Percentiles rank a stretch among this genome's conserved stretches.
Conservation (phyloP, 2,797 vertebrate genomes). For the Geotrypetes seraphini region DNA sequence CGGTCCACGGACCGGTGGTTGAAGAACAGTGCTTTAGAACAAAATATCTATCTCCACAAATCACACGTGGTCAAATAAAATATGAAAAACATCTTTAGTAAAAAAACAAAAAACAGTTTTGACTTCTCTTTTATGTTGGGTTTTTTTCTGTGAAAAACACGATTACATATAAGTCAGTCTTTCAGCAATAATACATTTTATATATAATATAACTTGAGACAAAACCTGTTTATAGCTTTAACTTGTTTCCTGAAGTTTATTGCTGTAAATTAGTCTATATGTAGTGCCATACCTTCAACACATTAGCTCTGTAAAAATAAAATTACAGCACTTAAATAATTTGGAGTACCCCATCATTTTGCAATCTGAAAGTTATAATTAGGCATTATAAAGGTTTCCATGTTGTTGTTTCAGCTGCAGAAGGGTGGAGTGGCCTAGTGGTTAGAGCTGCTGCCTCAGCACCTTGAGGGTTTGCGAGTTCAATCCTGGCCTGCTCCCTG, state of each 20-base stretch:
- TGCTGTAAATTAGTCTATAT: slow-evolving; percentile 32
- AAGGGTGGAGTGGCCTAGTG: too few species aligned
- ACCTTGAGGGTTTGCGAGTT: too few species aligned
- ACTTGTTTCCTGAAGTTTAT: slow-evolving; percentile 29
- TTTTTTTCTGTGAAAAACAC: slow-evolving; percentile 30
- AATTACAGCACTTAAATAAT: slow-evolving; percentile 32
- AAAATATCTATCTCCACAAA: too few species aligned
- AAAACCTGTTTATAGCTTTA: slow-evolving; percentile 33
- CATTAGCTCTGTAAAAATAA: slow-evolving; percentile 27
- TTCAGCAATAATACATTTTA: slow-evolving; percentile 27
- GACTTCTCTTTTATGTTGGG: slow-evolving; percentile 33
- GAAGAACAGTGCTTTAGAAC: too few species aligned
- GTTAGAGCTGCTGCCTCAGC: too few species aligned
- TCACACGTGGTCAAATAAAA: slow-evolving; percentile 46
- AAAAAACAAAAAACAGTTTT: slow-evolving; percentile 47
- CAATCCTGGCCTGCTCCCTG: too few species aligned
- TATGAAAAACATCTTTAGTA: slow-evolving; percentile 47
- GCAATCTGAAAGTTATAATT: slow-evolving; percentile 25
- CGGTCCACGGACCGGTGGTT: too few species aligned
- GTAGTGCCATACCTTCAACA: slow-evolving; percentile 30
- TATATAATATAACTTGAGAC: slow-evolving; percentile 33
- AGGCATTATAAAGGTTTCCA: neutral
- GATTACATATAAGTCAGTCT: slow-evolving; percentile 41
- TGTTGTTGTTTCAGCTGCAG: neutral
- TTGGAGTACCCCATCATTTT: slow-evolving; percentile 32